These are phyloP conservation scores for Quadroppia sp. DNA, from an alignment of 2,888 invertebrate genomes.

Conservation along the genomic window DNA sequence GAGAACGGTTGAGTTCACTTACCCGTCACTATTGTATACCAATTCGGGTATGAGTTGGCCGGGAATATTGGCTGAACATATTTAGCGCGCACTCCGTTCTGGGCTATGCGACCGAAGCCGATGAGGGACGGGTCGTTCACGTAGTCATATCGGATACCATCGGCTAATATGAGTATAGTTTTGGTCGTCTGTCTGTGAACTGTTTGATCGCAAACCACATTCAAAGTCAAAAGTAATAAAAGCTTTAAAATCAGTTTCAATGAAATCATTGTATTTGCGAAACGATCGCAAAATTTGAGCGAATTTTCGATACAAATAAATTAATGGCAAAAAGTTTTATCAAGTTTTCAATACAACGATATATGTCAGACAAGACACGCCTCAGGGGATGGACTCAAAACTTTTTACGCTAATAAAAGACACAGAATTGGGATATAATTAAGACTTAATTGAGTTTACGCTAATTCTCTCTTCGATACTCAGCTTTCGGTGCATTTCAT, in stretches of 20 bases:
- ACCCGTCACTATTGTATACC: constrained; percentile 46
- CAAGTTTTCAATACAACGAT: constrained; percentile 2
- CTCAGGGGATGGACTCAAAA: constrained; percentile 32
- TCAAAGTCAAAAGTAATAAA: not conserved
- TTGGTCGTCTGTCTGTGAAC: not conserved
- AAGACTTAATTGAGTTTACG: not conserved
- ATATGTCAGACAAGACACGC: constrained; percentile 36
- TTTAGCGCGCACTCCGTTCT: constrained; percentile 46
- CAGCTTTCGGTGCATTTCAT: not conserved
- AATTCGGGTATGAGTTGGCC: constrained; percentile 47
- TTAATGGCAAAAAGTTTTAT: constrained; percentile 26
- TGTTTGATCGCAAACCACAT: not conserved
- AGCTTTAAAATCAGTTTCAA: not conserved
- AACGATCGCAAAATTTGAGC: not conserved
- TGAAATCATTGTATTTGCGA: constrained; percentile 18
- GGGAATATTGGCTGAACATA: constrained; percentile 47
- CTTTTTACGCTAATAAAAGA: not conserved
- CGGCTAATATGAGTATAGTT: constrained; percentile 38
- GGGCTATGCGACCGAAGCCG: constrained; percentile 45
- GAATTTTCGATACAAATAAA: constrained; percentile 4
- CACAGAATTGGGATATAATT: constrained; percentile 23
- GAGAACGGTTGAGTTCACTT: not conserved
- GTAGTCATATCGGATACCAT: constrained; percentile 43
- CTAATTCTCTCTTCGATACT: not conserved
- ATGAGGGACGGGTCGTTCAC: constrained; percentile 18